phyloP scores from a whole-genome alignment of 2,113 vertebrate species.

The Rattus norvegicus region DNA sequence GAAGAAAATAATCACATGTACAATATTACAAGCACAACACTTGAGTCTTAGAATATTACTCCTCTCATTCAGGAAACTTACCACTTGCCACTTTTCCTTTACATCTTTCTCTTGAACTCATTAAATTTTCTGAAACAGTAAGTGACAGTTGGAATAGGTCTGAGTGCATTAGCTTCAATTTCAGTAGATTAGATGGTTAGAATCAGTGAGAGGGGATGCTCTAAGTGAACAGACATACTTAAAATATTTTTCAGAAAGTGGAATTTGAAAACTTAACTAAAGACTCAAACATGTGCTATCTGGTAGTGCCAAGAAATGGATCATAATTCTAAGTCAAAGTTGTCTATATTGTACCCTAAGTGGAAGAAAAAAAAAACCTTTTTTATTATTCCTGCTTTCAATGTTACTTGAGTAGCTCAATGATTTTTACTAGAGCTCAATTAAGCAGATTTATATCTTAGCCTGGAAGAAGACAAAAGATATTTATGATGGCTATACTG shows the following conservation, averaged over 20 bases:
- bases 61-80: constrained; percentile 61
- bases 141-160: constrained; percentile 59
- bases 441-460: neutral
- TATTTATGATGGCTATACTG: neutral
- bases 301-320: neutral
- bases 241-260: constrained; percentile 22
- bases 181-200: constrained; percentile 60
- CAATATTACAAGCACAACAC: neutral
- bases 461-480: neutral
- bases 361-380: neutral
- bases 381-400: constrained; percentile 35
- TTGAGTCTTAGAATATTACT: constrained; percentile 54
- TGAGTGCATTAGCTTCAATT: constrained; percentile 45
- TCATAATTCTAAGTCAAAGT: neutral
- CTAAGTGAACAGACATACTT: constrained; percentile 53
- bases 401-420: neutral
- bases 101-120: constrained; percentile 33
- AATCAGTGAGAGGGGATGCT: constrained; percentile 55
- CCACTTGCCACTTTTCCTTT: constrained; percentile 60
- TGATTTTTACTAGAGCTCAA: neutral
- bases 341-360: neutral
- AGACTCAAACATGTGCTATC: constrained; percentile 33
- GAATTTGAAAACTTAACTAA: constrained; percentile 32
- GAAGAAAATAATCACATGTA: neutral
- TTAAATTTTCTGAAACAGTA: constrained; percentile 46